Evolutionary conservation across 1,140 invertebrate genomes (phyloP), one percentile per base, ranked within the genome.

Genomic region (Megalopta genalis): DNA sequence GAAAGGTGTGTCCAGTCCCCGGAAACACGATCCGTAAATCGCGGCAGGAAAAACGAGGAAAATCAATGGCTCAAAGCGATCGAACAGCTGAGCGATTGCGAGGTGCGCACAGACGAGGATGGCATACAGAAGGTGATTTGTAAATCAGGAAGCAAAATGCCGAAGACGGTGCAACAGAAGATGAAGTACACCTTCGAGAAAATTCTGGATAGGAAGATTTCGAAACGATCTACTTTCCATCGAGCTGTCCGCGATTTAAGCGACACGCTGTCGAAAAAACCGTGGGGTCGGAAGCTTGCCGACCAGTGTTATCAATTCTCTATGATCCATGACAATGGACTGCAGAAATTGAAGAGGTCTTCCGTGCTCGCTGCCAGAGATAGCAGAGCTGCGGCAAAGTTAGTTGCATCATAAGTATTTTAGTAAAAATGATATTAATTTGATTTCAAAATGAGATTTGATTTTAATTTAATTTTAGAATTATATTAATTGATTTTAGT

Each of bases 11-110:
- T 32, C 4, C 32, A 32, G 1, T 32, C 32, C 1, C 32, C 1
- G 32, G 32, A 21, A 32, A 32, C 46, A 25, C 39, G 10, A 12
- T 59, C 62, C 0, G 32, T 25, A 0, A 14, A 18, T 14, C 21
- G 6, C 37, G 52, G 7, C 14, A n/a, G 0, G 1, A 25, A 64
- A 16, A 9, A 69, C 46, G 32, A 59, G 25, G 12, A 4, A 32
- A 66, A 70, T 65, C 32, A 74, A 39, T 85, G 85, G 78, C 64
- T 70, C 54, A 73, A 32, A 9, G 49, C 62, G 62, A 80, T 88
- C 37, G 52, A 77, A 69, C n/a, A 32, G 12, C 18, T 88, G 52
- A 84, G 82, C 32, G 64, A 80, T n/a, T 85, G 80, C 62, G 80
- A 81, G 8, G 59, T 39, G n/a, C 16, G 59, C 21, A 5, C 37